Base-by-base conservation (phyloP, 2,888 invertebrate species). In the Caenorhabditis sinica region DNA sequence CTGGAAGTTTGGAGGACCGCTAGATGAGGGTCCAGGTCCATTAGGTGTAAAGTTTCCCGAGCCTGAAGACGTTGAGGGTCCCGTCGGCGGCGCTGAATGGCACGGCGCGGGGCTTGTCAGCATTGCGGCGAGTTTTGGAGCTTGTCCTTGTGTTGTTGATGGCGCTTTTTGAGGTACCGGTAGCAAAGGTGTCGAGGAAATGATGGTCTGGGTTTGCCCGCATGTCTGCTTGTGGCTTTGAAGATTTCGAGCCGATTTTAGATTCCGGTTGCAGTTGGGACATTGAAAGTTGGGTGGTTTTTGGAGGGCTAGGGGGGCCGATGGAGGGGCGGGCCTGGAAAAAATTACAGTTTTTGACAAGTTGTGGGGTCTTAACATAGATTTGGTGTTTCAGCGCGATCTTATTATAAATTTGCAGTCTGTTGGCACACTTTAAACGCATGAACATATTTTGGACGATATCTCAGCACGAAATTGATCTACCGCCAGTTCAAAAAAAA, bases 211-310 rank as follows among this genome's bases (percentile, higher is more conserved):
- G 15, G 53, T 20, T 28, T 56, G 56, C 8, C 76, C 72, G 23
- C 82, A 82, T 4, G 66, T 49, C 23, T 51, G 72, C 3, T 49
- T 45, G 23, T 83, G 83, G 0, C 77, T 49, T 36, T 74, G 72
- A 3, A 83, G 60, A 13, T 72, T 83, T 15, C 77, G 71, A 20
- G 56, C 65, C 11, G 65, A 72, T 8, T 63, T 8, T 8, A 79
- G 53, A 5, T 23, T 45, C 23, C 72, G 56, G 15, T 61, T 56
- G 33, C 80, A 80, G n/a, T 43, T 36, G 3, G 80, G 72, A 17
- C 80, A 80, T 23, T 58, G 72, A 13, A n/a, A 72, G n/a, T 1
- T 49, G 30, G 28, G 13, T 4, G 33, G 5, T 20, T 60, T 76
- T 1, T 36, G 13, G 6, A 56, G 13, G 0, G 72, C 30, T 1